Percentiles rank a stretch among this genome's conserved stretches.
These are phyloP conservation scores for Leptodactylus fuscus DNA, from an alignment of 2,113 vertebrate species.

Conservation along the genomic window DNA sequence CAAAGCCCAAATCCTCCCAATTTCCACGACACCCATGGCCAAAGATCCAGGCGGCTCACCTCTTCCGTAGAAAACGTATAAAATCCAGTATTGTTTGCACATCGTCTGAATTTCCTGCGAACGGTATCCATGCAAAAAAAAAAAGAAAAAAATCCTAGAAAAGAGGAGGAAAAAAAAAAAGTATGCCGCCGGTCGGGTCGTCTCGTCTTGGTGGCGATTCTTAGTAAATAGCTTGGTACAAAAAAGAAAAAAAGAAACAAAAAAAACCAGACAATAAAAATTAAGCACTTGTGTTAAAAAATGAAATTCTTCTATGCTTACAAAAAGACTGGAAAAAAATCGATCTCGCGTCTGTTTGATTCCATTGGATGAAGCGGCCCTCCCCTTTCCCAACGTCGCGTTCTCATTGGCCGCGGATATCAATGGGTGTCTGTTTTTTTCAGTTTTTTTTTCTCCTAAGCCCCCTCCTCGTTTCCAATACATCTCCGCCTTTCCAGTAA, in stretches of 20 bases:
- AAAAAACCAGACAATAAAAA: conserved; percentile 45
- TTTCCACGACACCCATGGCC: too few species aligned
- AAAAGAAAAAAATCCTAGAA: conserved; percentile 42
- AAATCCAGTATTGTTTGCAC: conserved; percentile 50
- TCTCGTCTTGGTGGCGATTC: background rate
- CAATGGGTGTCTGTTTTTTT: conserved; percentile 39
- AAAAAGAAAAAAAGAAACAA: conserved; percentile 1
- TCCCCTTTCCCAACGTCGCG: conserved; percentile 4
- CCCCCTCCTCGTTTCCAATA: conserved; percentile 36
- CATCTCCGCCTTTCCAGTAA: conserved; percentile 50
- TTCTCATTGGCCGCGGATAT: conserved; percentile 11
- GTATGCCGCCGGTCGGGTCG: conserved; percentile 14
- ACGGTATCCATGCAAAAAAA: conserved; percentile 47
- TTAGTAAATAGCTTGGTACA: conserved; percentile 31
- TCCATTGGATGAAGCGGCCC: conserved; percentile 40
- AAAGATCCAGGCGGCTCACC: conserved; percentile 31
- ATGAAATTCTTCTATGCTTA: conserved; percentile 50
- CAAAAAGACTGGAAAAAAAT: conserved; percentile 47
- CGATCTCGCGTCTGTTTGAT: conserved; percentile 53
- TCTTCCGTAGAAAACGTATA: conserved; percentile 55
- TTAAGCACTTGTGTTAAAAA: conserved; percentile 55
- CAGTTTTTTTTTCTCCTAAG: conserved; percentile 6
- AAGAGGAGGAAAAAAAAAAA: conserved; percentile 43
- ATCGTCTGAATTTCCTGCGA: conserved; percentile 28
- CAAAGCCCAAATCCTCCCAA: background rate